These are phyloP conservation scores for Tetraodon nigroviridis DNA, from an alignment of 2,113 vertebrate species.

Conservation along the genomic window DNA sequence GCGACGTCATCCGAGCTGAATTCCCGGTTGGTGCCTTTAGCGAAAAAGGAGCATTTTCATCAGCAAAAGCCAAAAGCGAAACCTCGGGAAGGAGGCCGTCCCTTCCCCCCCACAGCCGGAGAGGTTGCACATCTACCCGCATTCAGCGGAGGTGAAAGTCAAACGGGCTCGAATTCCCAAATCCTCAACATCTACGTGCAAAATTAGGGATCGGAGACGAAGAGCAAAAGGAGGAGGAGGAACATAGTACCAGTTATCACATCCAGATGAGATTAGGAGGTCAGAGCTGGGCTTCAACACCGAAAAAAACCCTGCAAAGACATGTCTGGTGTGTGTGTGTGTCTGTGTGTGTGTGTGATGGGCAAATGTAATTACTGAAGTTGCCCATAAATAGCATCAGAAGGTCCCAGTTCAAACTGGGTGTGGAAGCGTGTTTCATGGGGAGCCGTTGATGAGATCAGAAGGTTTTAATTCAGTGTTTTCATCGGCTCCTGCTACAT, in stretches of 20 bases:
- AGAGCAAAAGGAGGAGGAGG: background rate
- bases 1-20: background rate
- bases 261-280: slow-evolving; percentile 3
- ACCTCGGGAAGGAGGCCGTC: background rate
- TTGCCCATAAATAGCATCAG: too few species aligned
- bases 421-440: too few species aligned
- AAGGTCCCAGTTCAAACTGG: too few species aligned
- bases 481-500: too few species aligned
- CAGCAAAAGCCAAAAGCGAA: background rate
- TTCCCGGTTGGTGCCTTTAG: background rate
- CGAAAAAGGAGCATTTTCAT: background rate
- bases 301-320: too few species aligned
- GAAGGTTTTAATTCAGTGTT: too few species aligned
- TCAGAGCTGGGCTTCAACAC: too few species aligned
- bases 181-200: slow-evolving; percentile 1
- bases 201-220: background rate
- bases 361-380: too few species aligned
- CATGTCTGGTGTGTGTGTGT: too few species aligned
- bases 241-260: background rate
- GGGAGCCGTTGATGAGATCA: too few species aligned
- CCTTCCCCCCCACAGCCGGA: background rate
- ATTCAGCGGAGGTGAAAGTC: background rate
- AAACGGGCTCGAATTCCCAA: slow-evolving; percentile 4
- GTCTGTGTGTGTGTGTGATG: too few species aligned
- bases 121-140: background rate